Base-by-base conservation (phyloP, 1,140 invertebrate species). In the Protaetia brevitarsis region DNA sequence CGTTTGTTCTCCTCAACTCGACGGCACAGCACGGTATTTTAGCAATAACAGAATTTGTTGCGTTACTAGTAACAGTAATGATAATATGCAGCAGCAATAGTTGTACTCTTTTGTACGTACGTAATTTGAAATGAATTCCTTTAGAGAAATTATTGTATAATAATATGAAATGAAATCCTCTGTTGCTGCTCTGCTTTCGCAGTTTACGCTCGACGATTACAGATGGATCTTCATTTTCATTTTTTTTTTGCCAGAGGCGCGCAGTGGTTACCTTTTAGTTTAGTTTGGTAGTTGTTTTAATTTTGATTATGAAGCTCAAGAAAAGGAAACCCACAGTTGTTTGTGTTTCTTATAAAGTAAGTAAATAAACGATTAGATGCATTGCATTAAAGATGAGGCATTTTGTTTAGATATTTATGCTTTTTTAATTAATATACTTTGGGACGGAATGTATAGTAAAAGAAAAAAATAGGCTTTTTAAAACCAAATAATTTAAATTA, bases 281-380 rank as follows among this genome's bases (percentile, higher is more conserved):
- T 51, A 13, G 16, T 45, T 45, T 21, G 41, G n/a, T 45, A 5
- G 5, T 51, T 51, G 41, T 51, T 7, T 21, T 19, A 1, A 2
- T 37, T 37, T 16, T 23, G 19, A 51, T 51, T 51, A 59, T 59
- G 57, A 59, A 16, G 29, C 26, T 29, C 6, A 34, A 8, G 11
- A 62, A 62, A 68, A 73, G 72, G 69, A 72, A 69, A 65, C 63
- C 51, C 10, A 30, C 59, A 16, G 70, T 76, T 8, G 61, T 77
- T 64, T 74, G 73, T 68, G 68, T 77, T 27, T 76, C 74, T 23
- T 77, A 75, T 37, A 77, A 72, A 76, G 76, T 77, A 65, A 72
- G 72, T 72, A 11, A 1, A 19, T 51, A n/a, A n/a, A n/a, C n/a
- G n/a, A n/a, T n/a, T n/a, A n/a, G n/a, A n/a, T n/a, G n/a, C n/a